A percentile compares a stretch with the other conserved stretches of the same genome.
Conservation (phyloP, 2,888 invertebrate species). For the Sympetrum striolatum region DNA sequence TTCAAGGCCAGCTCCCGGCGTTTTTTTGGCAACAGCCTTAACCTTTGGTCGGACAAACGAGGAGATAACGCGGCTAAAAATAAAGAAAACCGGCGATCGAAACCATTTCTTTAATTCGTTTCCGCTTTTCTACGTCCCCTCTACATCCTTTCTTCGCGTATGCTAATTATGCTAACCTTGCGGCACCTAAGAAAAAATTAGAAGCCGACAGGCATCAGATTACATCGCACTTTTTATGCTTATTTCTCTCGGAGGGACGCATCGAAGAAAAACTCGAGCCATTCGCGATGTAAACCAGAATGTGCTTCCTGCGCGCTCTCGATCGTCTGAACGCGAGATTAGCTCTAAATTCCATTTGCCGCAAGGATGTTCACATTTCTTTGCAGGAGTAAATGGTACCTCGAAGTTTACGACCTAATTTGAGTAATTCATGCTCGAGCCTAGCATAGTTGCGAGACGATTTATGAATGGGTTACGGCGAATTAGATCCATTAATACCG, state of each 20-base stretch:
- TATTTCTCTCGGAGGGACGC: not conserved
- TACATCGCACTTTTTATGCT: not conserved
- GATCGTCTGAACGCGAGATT: not conserved
- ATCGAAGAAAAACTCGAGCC: not conserved
- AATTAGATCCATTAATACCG: too few relatives aligned
- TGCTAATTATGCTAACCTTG: not conserved
- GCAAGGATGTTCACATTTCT: too few relatives aligned
- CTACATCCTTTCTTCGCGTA: not conserved
- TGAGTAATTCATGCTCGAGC: too few relatives aligned
- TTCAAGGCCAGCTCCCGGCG: not conserved
- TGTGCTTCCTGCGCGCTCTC: not conserved
- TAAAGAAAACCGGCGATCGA: not conserved
- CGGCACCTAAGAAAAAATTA: not conserved
- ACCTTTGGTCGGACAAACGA: not conserved
- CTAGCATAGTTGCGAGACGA: too few relatives aligned
- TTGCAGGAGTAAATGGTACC: too few relatives aligned
- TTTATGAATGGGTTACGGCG: too few relatives aligned
- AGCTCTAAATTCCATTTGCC: not conserved
- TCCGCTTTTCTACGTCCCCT: not conserved
- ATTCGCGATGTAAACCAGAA: not conserved
- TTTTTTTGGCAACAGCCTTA: not conserved
- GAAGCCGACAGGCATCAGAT: not conserved
- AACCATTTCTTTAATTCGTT: not conserved
- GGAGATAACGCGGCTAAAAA: not conserved
- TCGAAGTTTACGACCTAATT: too few relatives aligned